Percentiles rank a stretch among this genome's conserved stretches.
These are phyloP conservation scores for Sebastes matsubarae DNA, from an alignment of 2,797 vertebrate genomes.

Conservation along the genomic window DNA sequence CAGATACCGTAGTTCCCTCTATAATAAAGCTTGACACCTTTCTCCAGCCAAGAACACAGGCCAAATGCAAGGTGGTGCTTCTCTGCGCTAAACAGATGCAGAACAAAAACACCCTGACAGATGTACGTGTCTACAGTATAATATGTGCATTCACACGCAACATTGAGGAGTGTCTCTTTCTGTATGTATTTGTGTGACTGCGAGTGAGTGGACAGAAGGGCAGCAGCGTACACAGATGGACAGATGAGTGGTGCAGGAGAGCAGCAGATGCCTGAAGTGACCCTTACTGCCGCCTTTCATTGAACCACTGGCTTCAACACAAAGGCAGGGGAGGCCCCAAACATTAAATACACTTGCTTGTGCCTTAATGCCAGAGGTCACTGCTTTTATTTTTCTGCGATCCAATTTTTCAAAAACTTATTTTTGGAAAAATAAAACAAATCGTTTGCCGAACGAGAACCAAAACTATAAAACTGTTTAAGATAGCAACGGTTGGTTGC, in stretches of 20 bases:
- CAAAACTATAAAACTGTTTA: neutral
- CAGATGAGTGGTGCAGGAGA: constrained; percentile 69
- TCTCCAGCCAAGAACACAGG: constrained; percentile 28
- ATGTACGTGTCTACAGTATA: neutral
- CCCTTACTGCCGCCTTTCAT: constrained; percentile 72
- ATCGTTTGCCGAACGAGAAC: neutral
- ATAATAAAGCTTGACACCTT: constrained; percentile 53
- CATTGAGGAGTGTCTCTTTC: neutral
- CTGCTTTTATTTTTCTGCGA: neutral
- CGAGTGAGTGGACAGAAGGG: constrained; percentile 75
- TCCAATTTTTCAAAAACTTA: constrained; percentile 2
- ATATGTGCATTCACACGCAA: constrained; percentile 5
- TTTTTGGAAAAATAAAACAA: neutral
- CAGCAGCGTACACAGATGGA: constrained; percentile 79
- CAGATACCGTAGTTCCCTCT: constrained; percentile 32
- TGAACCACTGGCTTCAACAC: constrained; percentile 75
- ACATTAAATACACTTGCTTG: constrained; percentile 79
- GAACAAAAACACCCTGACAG: constrained; percentile 14
- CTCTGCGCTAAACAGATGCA: constrained; percentile 29
- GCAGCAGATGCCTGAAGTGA: constrained; percentile 83
- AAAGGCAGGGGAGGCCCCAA: constrained; percentile 72
- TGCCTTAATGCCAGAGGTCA: constrained; percentile 76
- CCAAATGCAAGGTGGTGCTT: constrained; percentile 34
- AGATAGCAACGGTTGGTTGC: constrained; percentile 25
- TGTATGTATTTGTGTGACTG: constrained; percentile 8